phyloP scores from a whole-genome alignment of 2,113 vertebrate species.

The Hippocampus comes region DNA sequence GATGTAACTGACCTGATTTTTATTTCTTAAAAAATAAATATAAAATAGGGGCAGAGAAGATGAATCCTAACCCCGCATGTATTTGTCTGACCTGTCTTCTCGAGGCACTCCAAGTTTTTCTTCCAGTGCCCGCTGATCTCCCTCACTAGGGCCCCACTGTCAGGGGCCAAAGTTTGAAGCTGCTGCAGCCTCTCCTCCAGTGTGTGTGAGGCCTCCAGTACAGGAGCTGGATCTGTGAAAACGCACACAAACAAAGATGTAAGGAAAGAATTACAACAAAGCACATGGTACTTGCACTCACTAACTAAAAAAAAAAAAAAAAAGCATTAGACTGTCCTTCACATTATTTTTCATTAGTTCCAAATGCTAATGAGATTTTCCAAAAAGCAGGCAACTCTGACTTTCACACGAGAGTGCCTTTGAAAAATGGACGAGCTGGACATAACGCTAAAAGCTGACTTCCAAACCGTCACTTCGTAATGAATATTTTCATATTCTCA shows the following conservation, averaged over 20 bases:
- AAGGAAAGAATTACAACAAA: background rate
- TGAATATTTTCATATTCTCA: conserved; percentile 45
- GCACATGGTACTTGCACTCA: conserved; percentile 5
- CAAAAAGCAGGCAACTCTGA: conserved; percentile 9
- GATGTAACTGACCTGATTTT: background rate
- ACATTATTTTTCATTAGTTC: conserved; percentile 41
- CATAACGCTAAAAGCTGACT: conserved; percentile 57
- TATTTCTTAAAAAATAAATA: background rate
- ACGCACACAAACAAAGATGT: conserved; percentile 36
- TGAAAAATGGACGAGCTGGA: conserved; percentile 62
- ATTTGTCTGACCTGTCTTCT: conserved; percentile 75
- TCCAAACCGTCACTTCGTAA: conserved; percentile 52
- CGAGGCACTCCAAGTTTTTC: conserved; percentile 78
- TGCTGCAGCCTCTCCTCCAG: conserved; percentile 84
- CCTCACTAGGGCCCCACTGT: conserved; percentile 66
- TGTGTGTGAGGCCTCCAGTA: conserved; percentile 83
- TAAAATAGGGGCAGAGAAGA: background rate
- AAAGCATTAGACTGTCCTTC: conserved; percentile 52
- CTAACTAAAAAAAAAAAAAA: conserved; percentile 18
- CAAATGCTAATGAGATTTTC: conserved; percentile 59
- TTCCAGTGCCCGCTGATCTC: conserved; percentile 82
- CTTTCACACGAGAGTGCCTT: conserved; percentile 45
- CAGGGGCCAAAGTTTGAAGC: conserved; percentile 77
- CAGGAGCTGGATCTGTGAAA: conserved; percentile 79
- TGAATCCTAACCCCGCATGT: background rate